Evolutionary conservation across 2,797 vertebrate genomes (phyloP).

Genomic region (Anguilla anguilla): DNA sequence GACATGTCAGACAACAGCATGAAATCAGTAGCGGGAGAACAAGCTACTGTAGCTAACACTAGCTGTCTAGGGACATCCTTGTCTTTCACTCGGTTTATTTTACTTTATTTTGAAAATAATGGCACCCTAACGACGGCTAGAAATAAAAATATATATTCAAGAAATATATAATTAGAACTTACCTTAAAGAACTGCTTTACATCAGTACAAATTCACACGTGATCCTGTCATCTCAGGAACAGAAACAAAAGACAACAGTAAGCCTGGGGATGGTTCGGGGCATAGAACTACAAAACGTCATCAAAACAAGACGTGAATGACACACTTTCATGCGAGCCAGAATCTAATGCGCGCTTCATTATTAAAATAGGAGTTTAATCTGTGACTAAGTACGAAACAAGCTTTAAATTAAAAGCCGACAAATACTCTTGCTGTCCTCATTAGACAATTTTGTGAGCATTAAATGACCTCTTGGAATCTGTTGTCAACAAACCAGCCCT

Average conservation of each 20-base stretch:
- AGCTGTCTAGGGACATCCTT: background rate
- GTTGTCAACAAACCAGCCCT: too few relatives aligned
- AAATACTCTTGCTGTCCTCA: too few relatives aligned
- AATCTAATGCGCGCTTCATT: too few relatives aligned
- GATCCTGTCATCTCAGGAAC: constrained; percentile 5
- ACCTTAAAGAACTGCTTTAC: background rate
- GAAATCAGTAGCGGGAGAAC: background rate
- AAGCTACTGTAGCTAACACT: background rate
- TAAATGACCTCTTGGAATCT: too few relatives aligned
- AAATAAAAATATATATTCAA: background rate
- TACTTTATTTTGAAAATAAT: background rate
- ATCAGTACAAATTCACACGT: background rate
- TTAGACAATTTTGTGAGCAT: too few relatives aligned
- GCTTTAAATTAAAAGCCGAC: too few relatives aligned
- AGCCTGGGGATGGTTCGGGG: background rate
- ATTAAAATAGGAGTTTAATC: too few relatives aligned
- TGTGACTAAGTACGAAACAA: too few relatives aligned
- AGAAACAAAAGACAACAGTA: constrained; percentile 18
- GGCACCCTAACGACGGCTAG: background rate
- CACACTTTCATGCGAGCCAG: too few relatives aligned
- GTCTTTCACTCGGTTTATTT: background rate
- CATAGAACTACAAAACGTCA: constrained; percentile 6
- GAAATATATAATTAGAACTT: background rate
- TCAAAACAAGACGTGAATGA: constrained; percentile 10
- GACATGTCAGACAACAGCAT: background rate